Percentiles rank a stretch among this genome's conserved stretches.
phyloP scores from a whole-genome alignment of 2,113 vertebrate genomes.

The Macquaria ambigua region DNA sequence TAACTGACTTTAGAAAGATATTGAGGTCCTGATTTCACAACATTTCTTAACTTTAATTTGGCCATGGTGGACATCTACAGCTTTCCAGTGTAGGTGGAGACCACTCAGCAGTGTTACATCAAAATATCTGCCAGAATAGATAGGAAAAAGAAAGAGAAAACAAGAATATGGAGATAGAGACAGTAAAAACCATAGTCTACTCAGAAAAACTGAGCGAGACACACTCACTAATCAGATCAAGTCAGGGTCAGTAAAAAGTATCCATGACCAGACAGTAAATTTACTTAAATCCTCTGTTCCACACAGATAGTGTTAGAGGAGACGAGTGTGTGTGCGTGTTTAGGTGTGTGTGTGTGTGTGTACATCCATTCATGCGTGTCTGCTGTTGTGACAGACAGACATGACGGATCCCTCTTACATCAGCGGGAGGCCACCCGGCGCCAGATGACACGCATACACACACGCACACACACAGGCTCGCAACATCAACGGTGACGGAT shows the following conservation, averaged over 20 bases:
- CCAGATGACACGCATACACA: slow-evolving; percentile 59
- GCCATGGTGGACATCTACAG: no score
- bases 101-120: background rate
- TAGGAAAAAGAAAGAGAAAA: background rate
- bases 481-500: slow-evolving; percentile 67
- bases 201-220: background rate
- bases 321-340: background rate
- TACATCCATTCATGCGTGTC: slow-evolving; percentile 60
- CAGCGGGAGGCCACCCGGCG: slow-evolving; percentile 66
- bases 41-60: background rate
- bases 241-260: background rate
- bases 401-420: slow-evolving; percentile 74
- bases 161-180: background rate
- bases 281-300: background rate
- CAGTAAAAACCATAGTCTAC: background rate
- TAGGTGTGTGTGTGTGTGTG: slow-evolving; percentile 15
- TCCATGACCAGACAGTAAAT: background rate
- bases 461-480: slow-evolving; percentile 31
- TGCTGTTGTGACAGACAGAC: slow-evolving; percentile 78
- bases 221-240: slow-evolving; percentile 2
- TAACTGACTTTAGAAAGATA: background rate
- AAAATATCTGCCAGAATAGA: background rate
- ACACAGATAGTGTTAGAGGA: slow-evolving; percentile 4
- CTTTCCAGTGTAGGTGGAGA: background rate
- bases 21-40: background rate